A percentile compares a stretch with the other conserved stretches of the same genome.
Conservation (phyloP, 2,888 invertebrate species). For the Heliconius sara region DNA sequence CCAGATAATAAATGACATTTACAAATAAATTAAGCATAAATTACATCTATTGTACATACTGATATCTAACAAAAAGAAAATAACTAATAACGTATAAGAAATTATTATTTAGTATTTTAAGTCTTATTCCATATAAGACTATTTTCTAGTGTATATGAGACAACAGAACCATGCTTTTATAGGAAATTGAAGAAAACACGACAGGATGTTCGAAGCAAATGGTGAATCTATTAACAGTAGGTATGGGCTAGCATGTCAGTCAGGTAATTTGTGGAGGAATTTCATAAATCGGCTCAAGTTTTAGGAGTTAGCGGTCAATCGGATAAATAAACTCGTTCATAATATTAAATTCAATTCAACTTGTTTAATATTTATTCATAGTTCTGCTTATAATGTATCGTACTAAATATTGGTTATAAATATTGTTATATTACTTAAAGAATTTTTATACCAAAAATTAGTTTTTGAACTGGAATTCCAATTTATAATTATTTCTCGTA, state of each 20-base stretch:
- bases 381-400: too few species aligned
- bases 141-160: neutral
- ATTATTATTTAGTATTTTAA: neutral
- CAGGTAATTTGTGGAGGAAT: conserved; percentile 70
- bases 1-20: neutral
- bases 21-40: neutral
- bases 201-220: conserved; percentile 22
- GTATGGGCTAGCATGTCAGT: conserved; percentile 66
- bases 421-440: neutral
- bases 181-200: conserved; percentile 23
- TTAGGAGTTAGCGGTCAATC: conserved; percentile 42
- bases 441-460: neutral
- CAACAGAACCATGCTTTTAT: neutral
- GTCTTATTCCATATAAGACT: neutral
- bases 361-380: neutral
- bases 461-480: neutral
- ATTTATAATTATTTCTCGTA: too few species aligned
- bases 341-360: neutral
- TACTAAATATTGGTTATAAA: neutral
- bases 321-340: neutral
- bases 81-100: neutral
- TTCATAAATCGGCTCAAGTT: conserved; percentile 40
- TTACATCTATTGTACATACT: neutral
- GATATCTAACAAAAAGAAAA: neutral
- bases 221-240: conserved; percentile 59